Percentiles rank a stretch among this genome's conserved stretches.
These are phyloP conservation scores for Dunckerocampus dactyliophorus DNA, from an alignment of 2,113 vertebrate genomes.

Conservation along the genomic window DNA sequence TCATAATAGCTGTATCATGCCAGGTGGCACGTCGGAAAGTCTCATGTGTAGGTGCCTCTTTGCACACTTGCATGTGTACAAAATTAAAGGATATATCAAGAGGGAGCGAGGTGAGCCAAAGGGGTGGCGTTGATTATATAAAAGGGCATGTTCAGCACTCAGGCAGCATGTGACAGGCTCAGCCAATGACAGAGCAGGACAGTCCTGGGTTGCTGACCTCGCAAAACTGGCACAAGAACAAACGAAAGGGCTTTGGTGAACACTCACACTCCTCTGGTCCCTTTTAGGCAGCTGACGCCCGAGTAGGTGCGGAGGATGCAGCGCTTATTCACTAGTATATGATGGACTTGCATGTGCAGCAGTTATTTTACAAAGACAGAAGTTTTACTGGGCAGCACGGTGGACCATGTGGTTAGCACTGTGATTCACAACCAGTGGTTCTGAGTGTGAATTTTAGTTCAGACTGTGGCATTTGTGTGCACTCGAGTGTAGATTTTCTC, in stretches of 20 bases:
- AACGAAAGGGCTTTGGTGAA: conserved; percentile 59
- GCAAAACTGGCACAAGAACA: conserved; percentile 71
- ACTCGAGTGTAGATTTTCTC: no score
- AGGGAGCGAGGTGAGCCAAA: conserved; percentile 43
- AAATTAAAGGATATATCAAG: conserved; percentile 23
- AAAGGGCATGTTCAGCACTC: conserved; percentile 73
- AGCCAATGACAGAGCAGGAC: conserved; percentile 69
- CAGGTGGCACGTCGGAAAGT: background rate
- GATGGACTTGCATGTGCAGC: conserved; percentile 20
- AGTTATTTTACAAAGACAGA: background rate
- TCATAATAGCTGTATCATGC: background rate
- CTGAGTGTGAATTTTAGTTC: no score
- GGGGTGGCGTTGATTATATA: conserved; percentile 69
- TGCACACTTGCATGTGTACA: background rate
- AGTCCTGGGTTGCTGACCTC: conserved; percentile 73
- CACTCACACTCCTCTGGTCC: conserved; percentile 45
- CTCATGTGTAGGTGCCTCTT: background rate
- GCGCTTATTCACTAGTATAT: no score
- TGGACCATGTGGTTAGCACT: no score
- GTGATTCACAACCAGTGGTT: no score
- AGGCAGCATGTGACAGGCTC: conserved; percentile 66
- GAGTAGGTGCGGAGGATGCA: background rate
- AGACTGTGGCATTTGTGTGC: no score
- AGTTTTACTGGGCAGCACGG: background rate
- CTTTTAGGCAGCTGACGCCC: conserved; percentile 54